Base-by-base conservation (phyloP, 2,113 vertebrate genomes). In the Rhinoderma darwinii region DNA sequence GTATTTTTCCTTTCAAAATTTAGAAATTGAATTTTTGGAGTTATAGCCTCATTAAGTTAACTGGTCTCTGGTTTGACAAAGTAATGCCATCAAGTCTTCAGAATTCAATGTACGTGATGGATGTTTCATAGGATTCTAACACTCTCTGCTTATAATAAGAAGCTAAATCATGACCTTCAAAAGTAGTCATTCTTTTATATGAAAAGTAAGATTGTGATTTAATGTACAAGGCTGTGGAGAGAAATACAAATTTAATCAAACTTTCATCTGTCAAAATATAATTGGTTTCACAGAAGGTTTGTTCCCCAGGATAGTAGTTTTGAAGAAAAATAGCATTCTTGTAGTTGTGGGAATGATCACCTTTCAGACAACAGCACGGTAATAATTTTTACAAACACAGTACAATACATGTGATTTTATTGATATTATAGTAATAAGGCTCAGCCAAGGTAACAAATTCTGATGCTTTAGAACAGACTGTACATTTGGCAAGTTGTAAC, bases 91-190 rank as follows among this genome's bases (percentile, higher is more conserved):
- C 86, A 87, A 87, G 79, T 87, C 68, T 74, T 87, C 68, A 82
- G 56, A 80, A 87, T 75, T 82, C 86, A 87, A 74, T 87, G 86
- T 87, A 87, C 68, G 50, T 75, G 86, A 87, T 82, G 35, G 79
- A 87, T 87, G 79, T 87, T 82, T 82, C 79, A 75, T 87, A 50
- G 82, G 79, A 63, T 43, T 82, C 66, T 73, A 87, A 82, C 78
- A 87, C 37, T 87, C 51, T 74, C 51, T 80, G 61, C 78, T 81
- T 82, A 73, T 87, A 87, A 87, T 87, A 87, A 87, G 86, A 87
- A 82, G 78, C 86, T 87, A 87, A 87, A 87, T 82, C 86, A 87
- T 75, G 86, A 87, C 86, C 86, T 87, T 87, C 86, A 87, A 75
- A 82, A 87, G 78, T 82, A 87, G 86, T 87, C 68, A 82, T 81